These are phyloP conservation scores for Camponotus vicinus DNA, from an alignment of 1,140 invertebrate species.

Conservation along the genomic window DNA sequence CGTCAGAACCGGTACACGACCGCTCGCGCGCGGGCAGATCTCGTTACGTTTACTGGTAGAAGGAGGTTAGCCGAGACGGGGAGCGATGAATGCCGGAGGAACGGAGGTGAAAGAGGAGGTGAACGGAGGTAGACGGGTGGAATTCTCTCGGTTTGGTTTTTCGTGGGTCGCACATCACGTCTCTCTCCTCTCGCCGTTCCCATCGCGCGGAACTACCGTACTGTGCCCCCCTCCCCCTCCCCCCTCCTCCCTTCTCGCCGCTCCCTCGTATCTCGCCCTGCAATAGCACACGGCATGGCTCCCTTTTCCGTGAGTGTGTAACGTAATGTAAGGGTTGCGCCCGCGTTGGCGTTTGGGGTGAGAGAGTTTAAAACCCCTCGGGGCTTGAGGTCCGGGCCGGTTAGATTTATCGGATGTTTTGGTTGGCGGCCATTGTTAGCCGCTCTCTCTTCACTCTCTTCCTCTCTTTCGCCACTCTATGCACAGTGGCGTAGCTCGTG, in stretches of 20 bases:
- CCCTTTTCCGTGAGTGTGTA: constrained; percentile 79
- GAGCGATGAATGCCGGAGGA: constrained; percentile 42
- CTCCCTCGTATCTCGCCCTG: constrained; percentile 64
- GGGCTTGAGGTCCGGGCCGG: constrained; percentile 85
- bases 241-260: constrained; percentile 66
- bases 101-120: constrained; percentile 34
- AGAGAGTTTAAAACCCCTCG: constrained; percentile 85
- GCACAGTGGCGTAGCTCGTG: constrained; percentile 72
- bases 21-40: constrained; percentile 65
- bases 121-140: constrained; percentile 44
- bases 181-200: constrained; percentile 59
- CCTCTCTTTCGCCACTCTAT: constrained; percentile 73
- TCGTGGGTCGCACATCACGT: constrained; percentile 81
- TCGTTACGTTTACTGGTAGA: constrained; percentile 64
- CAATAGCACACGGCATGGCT: constrained; percentile 79
- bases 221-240: constrained; percentile 61
- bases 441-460: constrained; percentile 75
- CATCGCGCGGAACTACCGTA: constrained; percentile 40
- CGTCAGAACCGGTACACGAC: constrained; percentile 66
- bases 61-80: constrained; percentile 54
- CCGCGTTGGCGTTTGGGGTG: constrained; percentile 80
- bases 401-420: constrained; percentile 87
- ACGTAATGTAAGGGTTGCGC: constrained; percentile 86
- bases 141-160: constrained; percentile 82
- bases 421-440: constrained; percentile 86